phyloP scores from a whole-genome alignment of 2,797 vertebrate species.

The Urophycis tenuis region DNA sequence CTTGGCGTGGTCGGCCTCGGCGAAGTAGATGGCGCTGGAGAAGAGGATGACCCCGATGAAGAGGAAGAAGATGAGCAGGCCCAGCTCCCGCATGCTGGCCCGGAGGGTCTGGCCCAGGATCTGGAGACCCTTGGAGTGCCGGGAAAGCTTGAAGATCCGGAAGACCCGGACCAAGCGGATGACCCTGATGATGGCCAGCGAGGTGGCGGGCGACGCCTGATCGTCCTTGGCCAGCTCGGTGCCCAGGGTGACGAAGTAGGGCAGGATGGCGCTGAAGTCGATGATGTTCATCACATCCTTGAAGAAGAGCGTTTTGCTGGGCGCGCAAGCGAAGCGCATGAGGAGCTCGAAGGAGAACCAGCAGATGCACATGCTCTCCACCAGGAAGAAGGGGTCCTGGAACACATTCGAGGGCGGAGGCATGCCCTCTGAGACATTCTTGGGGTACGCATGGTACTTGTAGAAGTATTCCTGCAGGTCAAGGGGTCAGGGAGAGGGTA shows the following conservation, averaged over 20 bases:
- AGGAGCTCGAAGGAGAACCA: conserved; percentile 86
- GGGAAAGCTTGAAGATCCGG: conserved; percentile 85
- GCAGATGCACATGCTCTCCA: conserved; percentile 84
- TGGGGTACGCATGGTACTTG: conserved; percentile 45
- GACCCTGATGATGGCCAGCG: conserved; percentile 81
- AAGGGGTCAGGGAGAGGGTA: conserved; percentile 19
- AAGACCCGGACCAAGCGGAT: conserved; percentile 85
- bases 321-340: conserved; percentile 72
- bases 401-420: conserved; percentile 54
- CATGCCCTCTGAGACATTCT: conserved; percentile 50
- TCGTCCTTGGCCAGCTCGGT: conserved; percentile 78
- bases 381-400: conserved; percentile 81
- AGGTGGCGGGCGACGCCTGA: conserved; percentile 76
- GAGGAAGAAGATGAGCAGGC: conserved; percentile 86
- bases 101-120: conserved; percentile 82
- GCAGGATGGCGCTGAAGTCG: conserved; percentile 84
- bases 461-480: conserved; percentile 47
- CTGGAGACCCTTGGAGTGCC: conserved; percentile 85
- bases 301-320: conserved; percentile 82
- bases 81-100: conserved; percentile 84
- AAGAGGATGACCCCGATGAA: conserved; percentile 88
- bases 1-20: conserved; percentile 76
- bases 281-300: conserved; percentile 91
- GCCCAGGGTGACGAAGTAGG: conserved; percentile 84
- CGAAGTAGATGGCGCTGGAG: conserved; percentile 87